phyloP scores from a whole-genome alignment of 2,888 invertebrate species.

The Drosophila demipolita region DNA sequence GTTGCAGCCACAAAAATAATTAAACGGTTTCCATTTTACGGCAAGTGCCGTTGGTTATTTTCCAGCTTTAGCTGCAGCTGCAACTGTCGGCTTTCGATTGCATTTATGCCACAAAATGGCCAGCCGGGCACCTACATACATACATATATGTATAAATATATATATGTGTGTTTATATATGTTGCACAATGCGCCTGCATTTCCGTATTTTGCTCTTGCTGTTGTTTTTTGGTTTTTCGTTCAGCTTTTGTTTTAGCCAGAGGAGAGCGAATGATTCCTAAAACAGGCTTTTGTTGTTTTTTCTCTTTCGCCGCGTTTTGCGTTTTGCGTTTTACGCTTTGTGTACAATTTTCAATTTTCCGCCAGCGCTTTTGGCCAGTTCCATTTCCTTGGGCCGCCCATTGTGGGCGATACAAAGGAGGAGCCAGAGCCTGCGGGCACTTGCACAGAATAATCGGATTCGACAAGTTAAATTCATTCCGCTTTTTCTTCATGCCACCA shows the following conservation, averaged over 20 bases:
- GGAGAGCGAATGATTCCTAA: constrained; percentile 55
- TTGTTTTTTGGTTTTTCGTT: constrained; percentile 26
- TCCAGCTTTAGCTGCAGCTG: constrained; percentile 26
- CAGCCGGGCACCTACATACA: constrained; percentile 1
- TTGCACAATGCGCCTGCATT: constrained; percentile 40
- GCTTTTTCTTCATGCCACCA: constrained; percentile 9
- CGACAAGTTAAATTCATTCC: constrained; percentile 58
- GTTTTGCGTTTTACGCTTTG: constrained; percentile 58
- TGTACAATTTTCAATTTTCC: constrained; percentile 74
- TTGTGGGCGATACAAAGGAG: constrained; percentile 31
- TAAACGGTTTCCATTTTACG: constrained; percentile 37
- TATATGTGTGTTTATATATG: not conserved
- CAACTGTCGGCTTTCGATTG: constrained; percentile 40
- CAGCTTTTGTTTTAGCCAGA: constrained; percentile 29
- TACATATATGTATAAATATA: not conserved
- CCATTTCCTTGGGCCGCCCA: constrained; percentile 45
- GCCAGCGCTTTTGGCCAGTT: constrained; percentile 71
- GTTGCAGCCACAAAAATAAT: constrained; percentile 40
- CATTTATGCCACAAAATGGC: constrained; percentile 38
- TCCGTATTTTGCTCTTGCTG: constrained; percentile 16
- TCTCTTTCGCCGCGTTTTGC: constrained; percentile 34
- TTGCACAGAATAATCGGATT: constrained; percentile 56
- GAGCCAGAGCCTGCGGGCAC: constrained; percentile 45
- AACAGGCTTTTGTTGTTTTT: constrained; percentile 50
- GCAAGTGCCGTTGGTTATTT: not conserved